Evolutionary conservation across 2,797 vertebrate species (phyloP).

Genomic region (Sebastolobus alascanus): DNA sequence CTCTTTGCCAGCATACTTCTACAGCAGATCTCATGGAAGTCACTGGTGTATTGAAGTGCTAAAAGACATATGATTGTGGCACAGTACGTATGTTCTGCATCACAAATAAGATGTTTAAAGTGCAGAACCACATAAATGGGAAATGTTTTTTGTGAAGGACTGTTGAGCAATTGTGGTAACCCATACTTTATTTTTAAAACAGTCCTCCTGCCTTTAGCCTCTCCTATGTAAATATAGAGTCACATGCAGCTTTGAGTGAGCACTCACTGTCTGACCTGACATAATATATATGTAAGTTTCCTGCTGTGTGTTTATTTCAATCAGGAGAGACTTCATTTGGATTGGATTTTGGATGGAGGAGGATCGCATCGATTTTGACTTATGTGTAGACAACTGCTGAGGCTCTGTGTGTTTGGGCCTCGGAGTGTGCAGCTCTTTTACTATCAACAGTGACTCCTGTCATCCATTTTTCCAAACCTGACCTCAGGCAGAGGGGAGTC

Average conservation of each 20-base stretch:
- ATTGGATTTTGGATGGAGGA: not conserved
- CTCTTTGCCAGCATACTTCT: not conserved
- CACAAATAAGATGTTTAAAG: not conserved
- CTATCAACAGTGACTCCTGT: not conserved
- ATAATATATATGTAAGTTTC: not conserved
- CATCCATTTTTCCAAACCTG: not conserved
- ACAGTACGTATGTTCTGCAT: not conserved
- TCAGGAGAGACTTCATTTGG: not conserved
- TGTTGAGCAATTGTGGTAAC: not conserved
- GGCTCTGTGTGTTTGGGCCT: not conserved
- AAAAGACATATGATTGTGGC: not conserved
- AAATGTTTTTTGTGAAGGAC: not conserved
- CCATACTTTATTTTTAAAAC: not conserved
- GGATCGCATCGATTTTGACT: not conserved
- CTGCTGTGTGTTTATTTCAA: not conserved
- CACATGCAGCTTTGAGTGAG: not conserved
- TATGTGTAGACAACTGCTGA: not conserved
- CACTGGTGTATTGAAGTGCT: not conserved
- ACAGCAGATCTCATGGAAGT: not conserved
- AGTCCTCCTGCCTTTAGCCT: not conserved
- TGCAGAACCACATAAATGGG: not conserved
- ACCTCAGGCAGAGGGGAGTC: not conserved
- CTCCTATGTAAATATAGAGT: not conserved
- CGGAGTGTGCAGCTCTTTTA: not conserved
- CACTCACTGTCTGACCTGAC: no score